Base-by-base conservation (phyloP, 2,797 vertebrate species). In the Alcedo atthis region DNA sequence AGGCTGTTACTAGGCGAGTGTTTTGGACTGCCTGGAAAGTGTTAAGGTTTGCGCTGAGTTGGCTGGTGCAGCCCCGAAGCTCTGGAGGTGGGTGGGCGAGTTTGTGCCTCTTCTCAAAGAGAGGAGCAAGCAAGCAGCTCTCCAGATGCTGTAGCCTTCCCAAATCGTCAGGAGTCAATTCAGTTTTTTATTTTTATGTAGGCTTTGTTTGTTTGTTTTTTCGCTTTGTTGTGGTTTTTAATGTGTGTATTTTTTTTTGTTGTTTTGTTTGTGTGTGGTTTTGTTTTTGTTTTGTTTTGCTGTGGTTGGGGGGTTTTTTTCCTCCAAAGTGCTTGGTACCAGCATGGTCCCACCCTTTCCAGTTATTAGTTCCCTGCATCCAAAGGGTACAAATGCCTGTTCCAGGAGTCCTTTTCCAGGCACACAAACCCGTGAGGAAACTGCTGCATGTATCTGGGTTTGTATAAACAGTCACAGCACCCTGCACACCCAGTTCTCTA, bases 261-360 rank as follows among this genome's bases (percentile, higher is more conserved):
- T 37, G 12, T 37, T 37, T 37, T 37, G 37, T 37, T 37, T 37
- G 37, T 37, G 37, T 37, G 37, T 37, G 12, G 37, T 37, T 37
- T 37, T 37, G 37, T 13, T 37, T 37, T 37, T 37, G 12, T 37
- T 37, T 37, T 37, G 37, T 37, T 37, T 37, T 37, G 37, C 37
- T 13, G 37, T 37, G 37, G 37, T 37, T 37, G 35, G 13, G 5
- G 35, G 5, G 12, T 49, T 49, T 26, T 25, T 61, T 43, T 14
- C 40, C 51, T 46, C 9, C 37, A 17, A 59, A 79, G 63, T 69
- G 8, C 63, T 89, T 73, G 48, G 53, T 84, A 75, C 48, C 28
- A 54, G 35, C 33, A 15, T 21, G 35, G 77, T 89, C 92, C 88
- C 93, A 87, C 92, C 94, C 92, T 96, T 95, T 90, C 90, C 94